Evolutionary conservation across 2,797 vertebrate genomes (phyloP).

Genomic region (Ficedula albicollis): DNA sequence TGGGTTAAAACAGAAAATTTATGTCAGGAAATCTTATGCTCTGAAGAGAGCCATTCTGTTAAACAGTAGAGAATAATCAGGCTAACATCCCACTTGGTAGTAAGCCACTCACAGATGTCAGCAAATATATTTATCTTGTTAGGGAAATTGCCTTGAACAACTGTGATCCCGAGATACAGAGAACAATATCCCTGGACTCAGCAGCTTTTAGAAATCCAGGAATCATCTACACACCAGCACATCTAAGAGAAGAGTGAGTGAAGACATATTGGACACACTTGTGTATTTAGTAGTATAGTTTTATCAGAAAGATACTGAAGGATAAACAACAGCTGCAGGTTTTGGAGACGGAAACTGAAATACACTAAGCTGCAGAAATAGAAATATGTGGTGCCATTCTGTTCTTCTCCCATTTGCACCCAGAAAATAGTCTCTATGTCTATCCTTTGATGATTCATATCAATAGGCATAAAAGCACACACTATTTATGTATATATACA

Average conservation of each 20-base stretch:
- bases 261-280: background rate
- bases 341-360: slow-evolving; percentile 24
- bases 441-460: background rate
- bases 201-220: background rate
- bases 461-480: background rate
- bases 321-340: background rate
- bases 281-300: background rate
- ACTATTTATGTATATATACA: background rate
- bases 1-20: background rate
- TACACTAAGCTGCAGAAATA: background rate
- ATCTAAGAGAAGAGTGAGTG: slow-evolving; percentile 17
- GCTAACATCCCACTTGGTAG: slow-evolving; percentile 16
- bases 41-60: background rate
- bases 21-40: background rate
- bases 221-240: background rate
- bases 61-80: background rate
- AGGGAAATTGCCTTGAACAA: slow-evolving; percentile 30
- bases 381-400: background rate
- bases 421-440: background rate
- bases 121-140: slow-evolving; percentile 40
- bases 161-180: background rate
- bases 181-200: slow-evolving; percentile 3
- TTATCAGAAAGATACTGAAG: slow-evolving; percentile 13
- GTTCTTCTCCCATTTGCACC: background rate
- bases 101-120: slow-evolving; percentile 44